Evolutionary conservation across 2,888 invertebrate species (phyloP).

Genomic region (Clusia tigrina): DNA sequence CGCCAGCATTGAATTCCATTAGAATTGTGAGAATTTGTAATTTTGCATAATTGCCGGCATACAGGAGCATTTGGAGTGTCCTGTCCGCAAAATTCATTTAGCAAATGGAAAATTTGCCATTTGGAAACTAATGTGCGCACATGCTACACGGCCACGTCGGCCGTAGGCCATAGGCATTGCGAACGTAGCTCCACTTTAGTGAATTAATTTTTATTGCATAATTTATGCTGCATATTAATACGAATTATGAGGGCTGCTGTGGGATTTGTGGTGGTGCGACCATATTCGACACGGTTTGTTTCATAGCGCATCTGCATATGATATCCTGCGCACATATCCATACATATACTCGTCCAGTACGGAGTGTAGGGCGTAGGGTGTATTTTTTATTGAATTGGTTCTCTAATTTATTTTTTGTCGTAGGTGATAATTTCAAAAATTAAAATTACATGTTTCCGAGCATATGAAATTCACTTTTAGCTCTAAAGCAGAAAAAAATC

Average conservation of each 20-base stretch:
- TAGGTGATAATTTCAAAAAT: no score
- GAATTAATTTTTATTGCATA: constrained; percentile 58
- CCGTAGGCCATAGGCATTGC: constrained; percentile 9
- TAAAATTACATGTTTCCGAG: no score
- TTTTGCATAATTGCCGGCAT: constrained; percentile 59
- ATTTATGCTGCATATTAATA: constrained; percentile 49
- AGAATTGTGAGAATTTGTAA: constrained; percentile 59
- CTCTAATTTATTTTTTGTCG: no score
- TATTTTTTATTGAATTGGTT: no score
- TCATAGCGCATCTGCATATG: no score
- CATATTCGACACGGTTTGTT: no score
- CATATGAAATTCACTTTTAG: no score
- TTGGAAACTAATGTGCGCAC: constrained; percentile 57
- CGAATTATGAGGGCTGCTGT: constrained; percentile 25
- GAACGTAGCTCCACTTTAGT: constrained; percentile 37
- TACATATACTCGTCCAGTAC: no score
- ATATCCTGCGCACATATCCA: no score
- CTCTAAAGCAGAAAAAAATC: no score
- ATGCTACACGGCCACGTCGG: constrained; percentile 41
- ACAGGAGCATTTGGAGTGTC: constrained; percentile 56
- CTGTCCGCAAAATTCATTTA: constrained; percentile 60
- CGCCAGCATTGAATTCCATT: constrained; percentile 46
- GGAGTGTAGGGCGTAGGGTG: no score
- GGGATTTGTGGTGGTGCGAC: not conserved
- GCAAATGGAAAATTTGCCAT: constrained; percentile 60